phyloP scores from a whole-genome alignment of 2,113 vertebrate genomes.

The Brachypodius melanocephalos region DNA sequence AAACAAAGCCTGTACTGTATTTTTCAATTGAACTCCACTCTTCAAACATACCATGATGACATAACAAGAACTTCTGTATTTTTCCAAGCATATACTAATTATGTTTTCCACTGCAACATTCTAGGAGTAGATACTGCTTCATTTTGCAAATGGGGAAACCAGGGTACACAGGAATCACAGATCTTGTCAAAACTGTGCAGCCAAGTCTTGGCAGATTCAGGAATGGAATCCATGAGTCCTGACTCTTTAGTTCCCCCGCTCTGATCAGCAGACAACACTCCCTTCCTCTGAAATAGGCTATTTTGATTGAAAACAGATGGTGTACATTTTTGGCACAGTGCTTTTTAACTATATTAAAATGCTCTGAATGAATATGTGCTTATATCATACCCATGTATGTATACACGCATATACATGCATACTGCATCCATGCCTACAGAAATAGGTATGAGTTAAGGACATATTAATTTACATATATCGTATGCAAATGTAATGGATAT shows the following conservation, averaged over 20 bases:
- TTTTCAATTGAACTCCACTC: background rate
- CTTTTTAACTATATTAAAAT: conserved; percentile 60
- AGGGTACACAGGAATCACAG: background rate
- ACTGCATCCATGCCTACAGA: background rate
- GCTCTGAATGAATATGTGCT: conserved; percentile 53
- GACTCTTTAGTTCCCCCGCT: conserved; percentile 33
- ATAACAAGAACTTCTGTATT: background rate
- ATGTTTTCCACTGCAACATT: conserved; percentile 6
- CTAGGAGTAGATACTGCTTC: background rate
- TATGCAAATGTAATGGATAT: conserved; percentile 58
- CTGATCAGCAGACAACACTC: conserved; percentile 58
- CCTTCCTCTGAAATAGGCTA: conserved; percentile 55
- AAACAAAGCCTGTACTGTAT: background rate
- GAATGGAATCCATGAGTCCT: conserved; percentile 40
- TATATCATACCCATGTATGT: conserved; percentile 46
- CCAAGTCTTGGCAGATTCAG: background rate
- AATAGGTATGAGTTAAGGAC: conserved; percentile 42
- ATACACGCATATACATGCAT: background rate
- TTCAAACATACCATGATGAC: background rate
- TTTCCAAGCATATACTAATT: conserved; percentile 6
- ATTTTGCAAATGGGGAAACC: conserved; percentile 8
- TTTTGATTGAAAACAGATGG: conserved; percentile 62
- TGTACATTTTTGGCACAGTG: conserved; percentile 40
- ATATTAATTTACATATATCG: conserved; percentile 49
- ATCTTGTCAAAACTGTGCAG: conserved; percentile 1